phyloP scores from a whole-genome alignment of 2,888 invertebrate genomes.

The Poecilus cupreus region DNA sequence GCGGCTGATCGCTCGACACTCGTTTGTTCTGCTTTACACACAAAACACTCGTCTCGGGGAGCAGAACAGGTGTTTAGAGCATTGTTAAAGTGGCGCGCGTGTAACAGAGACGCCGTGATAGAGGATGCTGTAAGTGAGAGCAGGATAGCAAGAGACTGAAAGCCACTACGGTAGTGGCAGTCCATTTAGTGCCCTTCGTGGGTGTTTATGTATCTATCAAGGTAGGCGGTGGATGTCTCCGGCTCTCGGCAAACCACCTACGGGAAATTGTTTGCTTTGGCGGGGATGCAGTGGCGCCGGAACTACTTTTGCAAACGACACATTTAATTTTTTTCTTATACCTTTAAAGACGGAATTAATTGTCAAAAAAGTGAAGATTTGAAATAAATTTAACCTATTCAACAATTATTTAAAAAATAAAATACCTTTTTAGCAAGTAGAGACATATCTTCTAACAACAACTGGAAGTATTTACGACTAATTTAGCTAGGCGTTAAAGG shows the following conservation, averaged over 20 bases:
- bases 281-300: not conserved
- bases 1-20: slow-evolving; percentile 13
- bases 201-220: slow-evolving; percentile 67
- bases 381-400: no score
- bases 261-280: slow-evolving; percentile 6
- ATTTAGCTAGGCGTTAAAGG: no score
- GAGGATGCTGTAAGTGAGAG: not conserved
- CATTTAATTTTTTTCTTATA: no score
- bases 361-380: no score
- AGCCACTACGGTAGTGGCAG: slow-evolving; percentile 63
- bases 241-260: slow-evolving; percentile 41
- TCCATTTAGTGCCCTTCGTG: slow-evolving; percentile 65
- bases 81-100: slow-evolving; percentile 49
- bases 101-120: not conserved
- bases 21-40: slow-evolving; percentile 52
- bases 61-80: slow-evolving; percentile 56
- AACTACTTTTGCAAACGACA: no score
- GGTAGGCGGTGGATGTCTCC: slow-evolving; percentile 57
- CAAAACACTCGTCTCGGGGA: slow-evolving; percentile 54
- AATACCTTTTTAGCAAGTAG: no score
- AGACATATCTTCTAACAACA: no score
- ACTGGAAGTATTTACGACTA: no score
- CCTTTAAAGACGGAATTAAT: no score
- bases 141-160: not conserved
- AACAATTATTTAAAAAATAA: no score